Percentiles rank a stretch among this genome's conserved stretches.
phyloP scores from a whole-genome alignment of 2,888 invertebrate genomes.

The Acrobasis suavella region DNA sequence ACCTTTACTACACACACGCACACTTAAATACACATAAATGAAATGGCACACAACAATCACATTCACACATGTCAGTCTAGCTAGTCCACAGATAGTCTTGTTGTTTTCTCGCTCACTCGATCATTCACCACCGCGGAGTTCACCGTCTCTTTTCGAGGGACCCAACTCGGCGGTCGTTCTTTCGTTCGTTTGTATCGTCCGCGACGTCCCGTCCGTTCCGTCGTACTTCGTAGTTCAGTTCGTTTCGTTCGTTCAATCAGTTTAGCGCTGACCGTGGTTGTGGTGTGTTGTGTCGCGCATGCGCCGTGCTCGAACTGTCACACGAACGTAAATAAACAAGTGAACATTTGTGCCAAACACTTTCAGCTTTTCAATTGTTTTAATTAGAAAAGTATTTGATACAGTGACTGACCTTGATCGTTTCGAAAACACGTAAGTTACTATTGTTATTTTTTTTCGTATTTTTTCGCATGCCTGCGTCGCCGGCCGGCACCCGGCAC shows the following conservation, averaged over 20 bases:
- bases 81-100: constrained; percentile 1
- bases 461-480: constrained; percentile 59
- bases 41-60: no score
- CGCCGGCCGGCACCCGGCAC: constrained; percentile 53
- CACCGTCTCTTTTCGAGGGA: constrained; percentile 19
- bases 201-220: no score
- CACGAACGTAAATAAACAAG: constrained; percentile 75
- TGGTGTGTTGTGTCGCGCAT: constrained; percentile 58
- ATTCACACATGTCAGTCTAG: background rate
- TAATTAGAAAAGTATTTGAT: constrained; percentile 33
- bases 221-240: constrained; percentile 14
- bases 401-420: constrained; percentile 9
- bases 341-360: constrained; percentile 58
- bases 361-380: constrained; percentile 14
- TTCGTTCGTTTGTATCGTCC: no score
- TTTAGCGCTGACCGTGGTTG: constrained; percentile 57
- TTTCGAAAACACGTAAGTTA: constrained; percentile 42
- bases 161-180: no score
- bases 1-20: background rate
- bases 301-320: constrained; percentile 60
- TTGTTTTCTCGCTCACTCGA: constrained; percentile 25
- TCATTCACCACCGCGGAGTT: constrained; percentile 35
- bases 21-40: background rate
- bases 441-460: constrained; percentile 53
- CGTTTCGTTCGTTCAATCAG: constrained; percentile 44